phyloP scores from a whole-genome alignment of 2,113 vertebrate genomes.

The Corydoras maculifer region DNA sequence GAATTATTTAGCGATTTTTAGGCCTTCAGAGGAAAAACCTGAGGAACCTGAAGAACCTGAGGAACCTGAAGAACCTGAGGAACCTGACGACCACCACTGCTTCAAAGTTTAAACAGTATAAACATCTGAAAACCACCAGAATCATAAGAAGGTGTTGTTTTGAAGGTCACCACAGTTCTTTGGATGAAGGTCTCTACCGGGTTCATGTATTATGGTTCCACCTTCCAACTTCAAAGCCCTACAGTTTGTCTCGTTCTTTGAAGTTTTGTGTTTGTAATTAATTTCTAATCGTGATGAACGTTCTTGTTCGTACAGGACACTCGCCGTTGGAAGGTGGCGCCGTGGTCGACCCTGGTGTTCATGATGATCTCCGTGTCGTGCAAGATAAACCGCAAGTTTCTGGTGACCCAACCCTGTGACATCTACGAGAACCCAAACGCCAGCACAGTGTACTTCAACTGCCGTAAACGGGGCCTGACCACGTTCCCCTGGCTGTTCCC shows the following conservation, averaged over 20 bases:
- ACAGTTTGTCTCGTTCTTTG: not conserved
- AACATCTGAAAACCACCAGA: no score
- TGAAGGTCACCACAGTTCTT: no score
- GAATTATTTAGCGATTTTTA: no score
- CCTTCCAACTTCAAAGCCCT: no score
- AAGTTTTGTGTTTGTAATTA: not conserved
- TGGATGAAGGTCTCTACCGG: no score
- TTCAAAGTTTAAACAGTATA: no score
- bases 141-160: no score
- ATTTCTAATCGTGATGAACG: conserved; percentile 19
- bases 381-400: conserved; percentile 28
- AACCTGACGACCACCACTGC: no score
- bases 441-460: conserved; percentile 51
- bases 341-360: conserved; percentile 34
- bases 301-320: conserved; percentile 45
- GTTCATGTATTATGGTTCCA: no score
- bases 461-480: conserved; percentile 44
- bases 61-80: no score
- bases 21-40: no score
- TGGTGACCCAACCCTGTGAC: conserved; percentile 59
- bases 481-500: conserved; percentile 55
- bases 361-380: conserved; percentile 36
- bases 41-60: no score
- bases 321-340: conserved; percentile 42
- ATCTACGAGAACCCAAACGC: conserved; percentile 33